Evolutionary conservation across 2,113 vertebrate genomes (phyloP).

Genomic region (Campylomormyrus numenius): DNA sequence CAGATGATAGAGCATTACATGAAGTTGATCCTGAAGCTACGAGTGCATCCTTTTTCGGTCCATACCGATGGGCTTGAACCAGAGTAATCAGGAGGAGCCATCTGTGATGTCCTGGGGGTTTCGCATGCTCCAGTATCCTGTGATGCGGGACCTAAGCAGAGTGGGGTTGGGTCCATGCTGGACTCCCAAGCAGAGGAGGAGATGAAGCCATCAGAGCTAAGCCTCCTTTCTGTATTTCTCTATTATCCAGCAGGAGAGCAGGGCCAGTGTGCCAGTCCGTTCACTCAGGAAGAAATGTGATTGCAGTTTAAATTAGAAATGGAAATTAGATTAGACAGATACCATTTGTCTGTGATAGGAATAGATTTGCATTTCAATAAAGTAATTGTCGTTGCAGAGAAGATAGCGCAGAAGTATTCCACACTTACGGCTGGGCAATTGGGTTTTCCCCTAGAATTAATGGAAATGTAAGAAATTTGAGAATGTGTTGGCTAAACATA

Average conservation of each 20-base stretch:
- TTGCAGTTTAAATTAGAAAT: constrained; percentile 17
- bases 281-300: not conserved
- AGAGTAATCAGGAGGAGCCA: not conserved
- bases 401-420: not conserved
- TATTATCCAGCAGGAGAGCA: not conserved
- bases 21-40: not conserved
- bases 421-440: not conserved
- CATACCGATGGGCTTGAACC: not conserved
- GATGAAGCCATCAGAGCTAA: not conserved
- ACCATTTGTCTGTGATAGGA: constrained; percentile 6
- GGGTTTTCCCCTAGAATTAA: not conserved
- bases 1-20: not conserved
- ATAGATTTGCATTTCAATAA: constrained; percentile 15
- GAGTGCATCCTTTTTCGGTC: not conserved
- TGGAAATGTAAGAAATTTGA: not conserved
- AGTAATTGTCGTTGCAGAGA: not conserved
- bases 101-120: not conserved
- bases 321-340: constrained; percentile 15
- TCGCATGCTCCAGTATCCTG: not conserved
- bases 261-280: not conserved
- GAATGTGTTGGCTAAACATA: not conserved
- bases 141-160: not conserved
- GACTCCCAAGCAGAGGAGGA: too few relatives aligned
- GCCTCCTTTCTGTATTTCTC: not conserved
- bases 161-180: not conserved